A percentile compares a stretch with the other conserved stretches of the same genome.
Conservation (phyloP, 2,888 invertebrate species). For the Tribolium freemani region DNA sequence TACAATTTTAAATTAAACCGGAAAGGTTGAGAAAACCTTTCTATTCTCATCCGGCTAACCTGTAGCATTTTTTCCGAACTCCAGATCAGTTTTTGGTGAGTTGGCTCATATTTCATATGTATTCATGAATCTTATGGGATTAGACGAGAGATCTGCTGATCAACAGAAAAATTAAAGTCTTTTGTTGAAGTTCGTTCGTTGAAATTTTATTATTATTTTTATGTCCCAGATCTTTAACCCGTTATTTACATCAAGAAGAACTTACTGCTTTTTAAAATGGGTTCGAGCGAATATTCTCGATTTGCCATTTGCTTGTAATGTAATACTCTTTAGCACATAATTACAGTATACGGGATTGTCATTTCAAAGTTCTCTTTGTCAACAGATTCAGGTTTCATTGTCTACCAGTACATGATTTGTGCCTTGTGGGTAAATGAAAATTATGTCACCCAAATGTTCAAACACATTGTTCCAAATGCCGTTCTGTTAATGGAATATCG, state of each 20-base stretch:
- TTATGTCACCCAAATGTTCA: no score
- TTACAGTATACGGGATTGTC: not conserved
- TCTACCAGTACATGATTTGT: not conserved
- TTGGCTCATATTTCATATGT: not conserved
- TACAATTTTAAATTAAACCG: constrained; percentile 28
- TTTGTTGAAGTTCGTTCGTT: not conserved
- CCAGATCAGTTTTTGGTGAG: not conserved
- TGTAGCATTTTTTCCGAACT: constrained; percentile 3
- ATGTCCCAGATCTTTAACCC: constrained; percentile 13
- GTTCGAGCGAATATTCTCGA: not conserved
- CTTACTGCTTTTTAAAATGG: not conserved
- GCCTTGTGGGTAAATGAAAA: not conserved
- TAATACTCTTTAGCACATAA: not conserved
- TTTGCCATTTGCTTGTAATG: not conserved
- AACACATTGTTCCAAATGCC: no score
- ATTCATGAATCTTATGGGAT: not conserved
- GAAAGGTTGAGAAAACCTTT: not conserved
- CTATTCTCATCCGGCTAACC: constrained; percentile 6
- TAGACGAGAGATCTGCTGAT: not conserved
- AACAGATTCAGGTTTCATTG: not conserved
- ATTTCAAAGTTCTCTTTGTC: not conserved
- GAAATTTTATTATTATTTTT: constrained; percentile 7
- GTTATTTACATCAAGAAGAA: constrained; percentile 2
- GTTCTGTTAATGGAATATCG: no score
- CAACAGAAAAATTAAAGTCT: constrained; percentile 5